Evolutionary conservation across 1,140 invertebrate genomes (phyloP), one percentile per base, ranked within the genome.

Genomic region (Solenopsis invicta): DNA sequence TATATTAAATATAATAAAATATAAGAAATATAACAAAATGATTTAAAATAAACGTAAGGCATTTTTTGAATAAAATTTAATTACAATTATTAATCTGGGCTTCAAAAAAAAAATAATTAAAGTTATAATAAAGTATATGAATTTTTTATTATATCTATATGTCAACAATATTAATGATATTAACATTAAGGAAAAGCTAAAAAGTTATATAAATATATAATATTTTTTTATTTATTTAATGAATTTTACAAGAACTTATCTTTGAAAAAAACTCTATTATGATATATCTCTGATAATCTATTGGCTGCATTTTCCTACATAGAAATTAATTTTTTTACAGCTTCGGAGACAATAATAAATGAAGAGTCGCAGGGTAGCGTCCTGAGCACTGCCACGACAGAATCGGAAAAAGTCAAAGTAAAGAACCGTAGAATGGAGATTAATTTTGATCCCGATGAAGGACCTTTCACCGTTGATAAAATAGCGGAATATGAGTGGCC

Each of bases 401-500:
- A 97, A 88, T 97, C 96, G 74, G 95, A 95, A 34, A 97, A 96
- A 82, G 96, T 97, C 85, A 96, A 96, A 90, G 97, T 97, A 89
- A 97, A 97, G 90, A 97, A 96, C 72, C 96, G 97, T 91, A 96
- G 98, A 94, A 97, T 97, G 95, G 97, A 97, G 95, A 96, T 97
- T 54, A 95, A 93, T 89, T 97, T 97, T 94, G 97, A 97, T 92
- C 95, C 96, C 91, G 97, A 97, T 88, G 96, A 96, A 88, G 96
- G 97, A 88, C 96, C 97, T 52, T 97, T 98, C 92, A 97, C 97
- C 13, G 98, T 98, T 16, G 97, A 98, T 74, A 98, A 98, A 93
- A 97, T 99, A 24, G 98, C 98, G 88, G 99, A 99, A 94, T 99
- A 99, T 93, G 97, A 98, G 91, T 99, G 99, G 99, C 98, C 98